These are phyloP conservation scores for Leucopsar rothschildi DNA, from an alignment of 2,113 vertebrate species.

Conservation along the genomic window DNA sequence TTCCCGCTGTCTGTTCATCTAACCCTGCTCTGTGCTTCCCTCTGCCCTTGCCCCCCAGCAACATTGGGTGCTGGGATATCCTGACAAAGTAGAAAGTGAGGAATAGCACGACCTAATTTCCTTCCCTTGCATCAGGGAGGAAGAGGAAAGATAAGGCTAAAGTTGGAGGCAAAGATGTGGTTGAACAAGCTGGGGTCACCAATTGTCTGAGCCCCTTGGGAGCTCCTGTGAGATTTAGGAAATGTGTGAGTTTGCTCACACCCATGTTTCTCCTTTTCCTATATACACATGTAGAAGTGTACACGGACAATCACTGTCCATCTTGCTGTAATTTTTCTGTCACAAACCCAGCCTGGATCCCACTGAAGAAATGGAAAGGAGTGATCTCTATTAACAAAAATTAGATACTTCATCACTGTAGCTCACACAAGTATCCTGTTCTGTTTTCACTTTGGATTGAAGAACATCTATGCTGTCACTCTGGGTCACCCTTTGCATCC, in stretches of 20 bases:
- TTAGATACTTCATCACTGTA: neutral
- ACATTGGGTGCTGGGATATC: neutral
- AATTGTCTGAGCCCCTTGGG: neutral
- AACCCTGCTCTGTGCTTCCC: neutral
- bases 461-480: neutral
- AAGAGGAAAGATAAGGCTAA: neutral
- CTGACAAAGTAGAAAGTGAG: neutral
- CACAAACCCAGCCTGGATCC: neutral
- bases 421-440: neutral
- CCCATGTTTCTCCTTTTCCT: neutral
- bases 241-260: neutral
- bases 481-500: neutral
- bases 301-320: neutral
- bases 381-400: neutral
- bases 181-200: neutral
- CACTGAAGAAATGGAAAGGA: neutral
- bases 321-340: neutral
- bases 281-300: accelerated
- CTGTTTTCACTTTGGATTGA: neutral
- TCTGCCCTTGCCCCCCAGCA: neutral
- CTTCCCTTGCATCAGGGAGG: neutral
- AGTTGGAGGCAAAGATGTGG: neutral
- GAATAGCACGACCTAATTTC: accelerated
- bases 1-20: neutral
- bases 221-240: neutral